Conservation (phyloP, 2,797 vertebrate genomes). For the Dendrocincla tyrannina region DNA sequence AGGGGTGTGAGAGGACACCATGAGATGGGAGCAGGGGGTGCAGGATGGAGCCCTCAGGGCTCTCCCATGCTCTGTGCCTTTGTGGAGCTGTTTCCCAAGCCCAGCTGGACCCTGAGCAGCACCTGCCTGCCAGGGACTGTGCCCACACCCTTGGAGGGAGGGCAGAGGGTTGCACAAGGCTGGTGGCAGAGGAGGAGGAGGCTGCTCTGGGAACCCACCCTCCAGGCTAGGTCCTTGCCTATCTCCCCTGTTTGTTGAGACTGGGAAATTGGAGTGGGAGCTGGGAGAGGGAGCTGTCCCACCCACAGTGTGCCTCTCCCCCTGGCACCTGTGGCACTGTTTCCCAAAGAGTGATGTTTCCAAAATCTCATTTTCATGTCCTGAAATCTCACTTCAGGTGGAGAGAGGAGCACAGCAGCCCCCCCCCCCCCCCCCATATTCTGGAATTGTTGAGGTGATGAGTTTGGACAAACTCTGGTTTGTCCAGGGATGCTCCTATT, state of each 20-base stretch:
- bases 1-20: rapidly evolving
- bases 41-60: background rate
- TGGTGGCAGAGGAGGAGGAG: background rate
- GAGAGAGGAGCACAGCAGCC: background rate
- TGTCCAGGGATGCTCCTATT: background rate
- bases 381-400: background rate
- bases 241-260: background rate
- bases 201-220: slow-evolving; percentile 13
- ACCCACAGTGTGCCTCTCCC: background rate
- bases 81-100: background rate
- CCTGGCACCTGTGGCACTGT: background rate
- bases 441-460: rapidly evolving
- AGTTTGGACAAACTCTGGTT: background rate
- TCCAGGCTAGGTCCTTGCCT: background rate
- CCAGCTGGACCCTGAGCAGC: background rate
- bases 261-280: background rate
- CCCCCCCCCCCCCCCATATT: rapidly evolving
- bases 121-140: background rate
- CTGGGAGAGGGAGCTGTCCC: background rate
- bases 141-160: background rate
- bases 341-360: background rate
- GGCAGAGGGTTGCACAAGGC: background rate
- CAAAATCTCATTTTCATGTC: background rate
- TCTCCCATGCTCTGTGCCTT: background rate
- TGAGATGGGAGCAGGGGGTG: background rate